Percentiles rank a stretch among this genome's conserved stretches.
Conservation (phyloP, 2,888 invertebrate species). For the Drosophila austrosaltans region DNA sequence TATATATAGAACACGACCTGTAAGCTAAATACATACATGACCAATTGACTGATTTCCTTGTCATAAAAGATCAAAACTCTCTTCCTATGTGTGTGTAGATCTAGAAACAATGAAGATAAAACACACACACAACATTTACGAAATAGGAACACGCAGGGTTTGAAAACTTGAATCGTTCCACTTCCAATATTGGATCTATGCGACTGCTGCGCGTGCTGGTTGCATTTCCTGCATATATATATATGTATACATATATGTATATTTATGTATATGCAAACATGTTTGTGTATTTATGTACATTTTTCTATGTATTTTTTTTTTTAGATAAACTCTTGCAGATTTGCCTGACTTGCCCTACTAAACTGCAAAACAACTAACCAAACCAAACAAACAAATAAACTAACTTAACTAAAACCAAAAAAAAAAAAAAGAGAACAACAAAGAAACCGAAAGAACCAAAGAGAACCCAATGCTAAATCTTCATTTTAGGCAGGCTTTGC, state of each 20-base stretch:
- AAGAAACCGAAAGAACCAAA: constrained; percentile 17
- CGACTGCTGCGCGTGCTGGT: background rate
- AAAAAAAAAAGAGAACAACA: constrained; percentile 24
- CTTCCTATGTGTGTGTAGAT: too few species aligned
- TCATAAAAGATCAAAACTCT: too few species aligned
- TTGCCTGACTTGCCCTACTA: constrained; percentile 54
- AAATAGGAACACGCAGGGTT: too few species aligned
- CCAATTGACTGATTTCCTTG: too few species aligned
- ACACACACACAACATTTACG: too few species aligned
- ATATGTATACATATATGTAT: background rate
- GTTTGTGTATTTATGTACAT: constrained; percentile 39
- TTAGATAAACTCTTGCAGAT: constrained; percentile 80
- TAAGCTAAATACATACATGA: too few species aligned
- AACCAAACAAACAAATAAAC: constrained; percentile 30
- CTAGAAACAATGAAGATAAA: too few species aligned
- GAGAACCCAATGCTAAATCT: background rate
- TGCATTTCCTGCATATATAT: constrained; percentile 8
- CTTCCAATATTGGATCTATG: too few species aligned
- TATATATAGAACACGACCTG: too few species aligned
- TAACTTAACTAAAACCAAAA: constrained; percentile 14
- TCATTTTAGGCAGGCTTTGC: constrained; percentile 2
- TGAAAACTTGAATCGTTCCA: background rate
- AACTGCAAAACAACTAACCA: constrained; percentile 34
- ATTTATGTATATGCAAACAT: background rate
- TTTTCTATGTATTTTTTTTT: constrained; percentile 71